Percentiles rank a stretch among this genome's conserved stretches.
phyloP scores from a whole-genome alignment of 2,888 invertebrate genomes.

The Blomia tropicalis region DNA sequence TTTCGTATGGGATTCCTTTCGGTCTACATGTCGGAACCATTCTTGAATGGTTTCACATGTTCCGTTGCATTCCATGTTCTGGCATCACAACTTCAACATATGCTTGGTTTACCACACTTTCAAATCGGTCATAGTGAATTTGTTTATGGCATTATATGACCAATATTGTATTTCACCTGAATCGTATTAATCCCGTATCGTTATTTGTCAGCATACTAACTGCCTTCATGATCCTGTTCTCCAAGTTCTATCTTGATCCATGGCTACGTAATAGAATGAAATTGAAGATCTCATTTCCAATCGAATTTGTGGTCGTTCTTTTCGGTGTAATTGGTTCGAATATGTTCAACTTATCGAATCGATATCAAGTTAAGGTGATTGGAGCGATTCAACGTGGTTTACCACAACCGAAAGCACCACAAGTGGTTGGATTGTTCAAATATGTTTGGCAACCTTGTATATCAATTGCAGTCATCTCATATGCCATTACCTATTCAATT shows the following conservation, averaged over 20 bases:
- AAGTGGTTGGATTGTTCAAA: constrained; percentile 7
- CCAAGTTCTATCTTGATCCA: constrained; percentile 36
- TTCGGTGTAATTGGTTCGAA: constrained; percentile 1
- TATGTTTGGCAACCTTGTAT: constrained; percentile 35
- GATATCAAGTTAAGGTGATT: constrained; percentile 27
- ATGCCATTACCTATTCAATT: constrained; percentile 56
- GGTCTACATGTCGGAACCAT: constrained; percentile 32
- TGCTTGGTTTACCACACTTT: constrained; percentile 34
- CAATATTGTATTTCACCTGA: background rate
- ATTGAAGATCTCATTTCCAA: constrained; percentile 21
- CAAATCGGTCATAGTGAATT: constrained; percentile 27
- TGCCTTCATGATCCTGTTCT: constrained; percentile 34
- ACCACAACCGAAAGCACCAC: constrained; percentile 33
- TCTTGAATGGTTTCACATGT: constrained; percentile 38
- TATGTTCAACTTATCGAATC: constrained; percentile 26
- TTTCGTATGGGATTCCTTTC: constrained; percentile 32
- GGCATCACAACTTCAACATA: constrained; percentile 37
- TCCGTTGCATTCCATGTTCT: constrained; percentile 39
- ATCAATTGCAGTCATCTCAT: constrained; percentile 42
- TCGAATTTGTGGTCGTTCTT: constrained; percentile 22
- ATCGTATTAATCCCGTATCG: background rate
- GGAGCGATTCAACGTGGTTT: constrained; percentile 32
- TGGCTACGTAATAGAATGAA: background rate
- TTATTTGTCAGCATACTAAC: constrained; percentile 25
- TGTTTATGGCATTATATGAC: background rate